Conservation (phyloP, 92 coral and sea anemone species). For the Phenganax stokvisi region DNA sequence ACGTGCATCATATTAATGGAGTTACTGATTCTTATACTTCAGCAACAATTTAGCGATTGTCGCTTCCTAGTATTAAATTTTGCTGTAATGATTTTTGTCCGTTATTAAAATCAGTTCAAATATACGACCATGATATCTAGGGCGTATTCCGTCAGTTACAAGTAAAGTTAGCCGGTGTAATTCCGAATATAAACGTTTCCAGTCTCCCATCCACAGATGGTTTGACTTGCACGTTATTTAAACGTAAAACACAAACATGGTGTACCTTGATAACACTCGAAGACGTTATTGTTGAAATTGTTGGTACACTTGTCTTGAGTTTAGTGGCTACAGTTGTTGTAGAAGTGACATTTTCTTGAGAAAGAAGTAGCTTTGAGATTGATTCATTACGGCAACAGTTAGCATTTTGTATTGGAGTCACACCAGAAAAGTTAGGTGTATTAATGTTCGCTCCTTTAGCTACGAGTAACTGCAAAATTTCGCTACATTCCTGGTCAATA, state of each 20-base stretch:
- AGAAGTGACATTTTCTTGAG: slow-evolving; percentile 36
- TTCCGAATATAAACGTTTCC: too few species aligned
- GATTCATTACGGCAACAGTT: slow-evolving; percentile 67
- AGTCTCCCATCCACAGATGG: too few species aligned
- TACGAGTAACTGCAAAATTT: slow-evolving; percentile 53
- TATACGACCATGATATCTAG: too few species aligned
- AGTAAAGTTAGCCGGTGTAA: too few species aligned
- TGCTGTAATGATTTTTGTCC: too few species aligned
- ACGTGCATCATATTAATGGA: too few species aligned
- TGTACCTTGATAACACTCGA: neutral
- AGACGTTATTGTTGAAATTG: neutral
- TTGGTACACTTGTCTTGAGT: slow-evolving; percentile 3
- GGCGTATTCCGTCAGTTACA: too few species aligned
- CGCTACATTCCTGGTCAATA: slow-evolving; percentile 61
- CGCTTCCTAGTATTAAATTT: too few species aligned
- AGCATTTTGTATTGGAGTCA: slow-evolving; percentile 75
- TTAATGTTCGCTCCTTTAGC: slow-evolving; percentile 64
- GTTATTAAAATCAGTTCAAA: too few species aligned
- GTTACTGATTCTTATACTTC: too few species aligned
- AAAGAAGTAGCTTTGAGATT: slow-evolving; percentile 48
- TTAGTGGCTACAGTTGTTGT: slow-evolving; percentile 16
- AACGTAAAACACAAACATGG: neutral
- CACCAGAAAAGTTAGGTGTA: slow-evolving; percentile 69
- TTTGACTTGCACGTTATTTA: too few species aligned
- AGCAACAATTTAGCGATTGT: too few species aligned